Evolutionary conservation across 2,113 vertebrate species (phyloP).

Genomic region (Isurus oxyrinchus): DNA sequence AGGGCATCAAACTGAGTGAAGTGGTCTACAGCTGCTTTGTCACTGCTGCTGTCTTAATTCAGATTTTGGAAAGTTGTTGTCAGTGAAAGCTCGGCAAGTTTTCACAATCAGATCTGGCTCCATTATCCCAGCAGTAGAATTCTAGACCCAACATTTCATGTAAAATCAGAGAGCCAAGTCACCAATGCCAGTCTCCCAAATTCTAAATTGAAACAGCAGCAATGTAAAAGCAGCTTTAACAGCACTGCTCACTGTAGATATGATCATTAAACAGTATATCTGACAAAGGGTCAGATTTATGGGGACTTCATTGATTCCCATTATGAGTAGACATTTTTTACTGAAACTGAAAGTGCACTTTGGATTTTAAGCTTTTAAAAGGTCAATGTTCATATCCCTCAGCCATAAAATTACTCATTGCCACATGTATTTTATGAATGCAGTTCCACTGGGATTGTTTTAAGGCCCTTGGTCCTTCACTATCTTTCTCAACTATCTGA

Average conservation of each 20-base stretch:
- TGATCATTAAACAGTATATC: neutral
- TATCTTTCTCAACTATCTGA: neutral
- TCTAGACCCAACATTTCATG: neutral
- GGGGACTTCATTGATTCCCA: neutral
- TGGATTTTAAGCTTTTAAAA: neutral
- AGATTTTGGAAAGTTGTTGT: neutral
- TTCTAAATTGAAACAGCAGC: neutral
- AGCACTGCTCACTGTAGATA: neutral
- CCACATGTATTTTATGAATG: neutral
- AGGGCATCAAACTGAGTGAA: neutral
- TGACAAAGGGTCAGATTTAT: neutral
- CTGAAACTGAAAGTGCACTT: neutral
- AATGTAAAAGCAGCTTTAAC: neutral
- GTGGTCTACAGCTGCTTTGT: neutral
- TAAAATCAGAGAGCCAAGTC: neutral
- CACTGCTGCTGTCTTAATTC: neutral
- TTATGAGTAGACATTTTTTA: neutral
- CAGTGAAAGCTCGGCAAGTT: neutral
- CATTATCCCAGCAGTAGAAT: neutral
- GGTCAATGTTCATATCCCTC: neutral
- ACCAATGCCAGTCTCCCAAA: neutral
- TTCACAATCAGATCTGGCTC: neutral
- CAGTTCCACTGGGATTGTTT: neutral
- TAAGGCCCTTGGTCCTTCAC: neutral
- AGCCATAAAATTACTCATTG: neutral